These are phyloP conservation scores for Sylvilagus bachmani DNA, from an alignment of 2,113 vertebrate genomes.

Conservation along the genomic window DNA sequence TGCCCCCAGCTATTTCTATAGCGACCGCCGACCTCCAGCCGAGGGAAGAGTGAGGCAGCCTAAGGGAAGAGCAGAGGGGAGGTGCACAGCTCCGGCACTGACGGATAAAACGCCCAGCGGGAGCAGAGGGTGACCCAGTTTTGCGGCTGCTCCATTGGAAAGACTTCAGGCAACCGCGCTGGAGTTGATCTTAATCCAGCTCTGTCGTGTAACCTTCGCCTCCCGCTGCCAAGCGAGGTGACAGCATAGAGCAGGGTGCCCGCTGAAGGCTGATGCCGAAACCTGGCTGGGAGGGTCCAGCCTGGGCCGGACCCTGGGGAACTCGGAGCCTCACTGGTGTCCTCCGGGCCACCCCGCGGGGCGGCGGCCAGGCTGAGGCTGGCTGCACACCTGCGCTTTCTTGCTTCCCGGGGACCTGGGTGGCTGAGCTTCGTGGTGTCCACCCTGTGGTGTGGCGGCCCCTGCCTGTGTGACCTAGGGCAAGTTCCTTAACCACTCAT, in stretches of 20 bases:
- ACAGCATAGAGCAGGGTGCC: no score
- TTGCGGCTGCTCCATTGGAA: neutral
- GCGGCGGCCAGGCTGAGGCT: neutral
- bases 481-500: neutral
- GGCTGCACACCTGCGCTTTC: neutral
- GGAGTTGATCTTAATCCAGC: neutral
- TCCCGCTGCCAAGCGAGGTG: neutral
- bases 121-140: neutral
- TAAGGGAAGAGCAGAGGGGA: neutral
- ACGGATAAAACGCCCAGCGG: neutral
- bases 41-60: neutral
- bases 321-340: neutral
- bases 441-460: neutral
- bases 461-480: neutral
- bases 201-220: neutral
- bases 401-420: neutral
- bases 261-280: neutral
- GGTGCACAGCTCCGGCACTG: neutral
- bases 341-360: neutral
- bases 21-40: conserved; percentile 68
- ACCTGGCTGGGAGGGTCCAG: neutral
- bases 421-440: neutral
- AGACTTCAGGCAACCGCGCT: neutral
- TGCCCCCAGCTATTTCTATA: conserved; percentile 80
- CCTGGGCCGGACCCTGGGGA: neutral